Percentiles rank a stretch among this genome's conserved stretches.
phyloP scores from a whole-genome alignment of 2,113 vertebrate species.

The Ammospiza nelsoni region DNA sequence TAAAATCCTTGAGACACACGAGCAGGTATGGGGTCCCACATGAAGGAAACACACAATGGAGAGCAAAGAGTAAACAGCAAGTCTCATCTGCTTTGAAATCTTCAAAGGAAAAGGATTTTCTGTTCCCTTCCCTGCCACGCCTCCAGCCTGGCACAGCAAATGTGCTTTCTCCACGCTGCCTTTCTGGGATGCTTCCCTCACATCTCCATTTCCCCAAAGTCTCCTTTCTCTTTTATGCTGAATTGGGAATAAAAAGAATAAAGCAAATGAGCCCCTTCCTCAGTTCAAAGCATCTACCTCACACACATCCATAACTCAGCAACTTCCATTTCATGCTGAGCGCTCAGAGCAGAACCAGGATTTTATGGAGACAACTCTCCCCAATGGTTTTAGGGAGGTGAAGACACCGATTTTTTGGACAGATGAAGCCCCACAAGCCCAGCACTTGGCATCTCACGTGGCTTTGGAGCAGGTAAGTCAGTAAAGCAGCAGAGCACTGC shows the following conservation, averaged over 20 bases:
- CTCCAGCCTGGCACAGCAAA: background rate
- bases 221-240: slow-evolving; percentile 46
- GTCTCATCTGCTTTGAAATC: background rate
- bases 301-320: slow-evolving; percentile 13
- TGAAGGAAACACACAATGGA: background rate
- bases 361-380: slow-evolving; percentile 18
- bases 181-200: slow-evolving; percentile 7
- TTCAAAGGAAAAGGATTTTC: slow-evolving; percentile 8
- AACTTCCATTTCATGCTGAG: slow-evolving; percentile 52
- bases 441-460: background rate
- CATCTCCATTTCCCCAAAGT: background rate
- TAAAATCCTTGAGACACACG: background rate
- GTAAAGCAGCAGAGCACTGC: background rate
- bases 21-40: background rate
- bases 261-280: slow-evolving; percentile 61
- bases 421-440: background rate
- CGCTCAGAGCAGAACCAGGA: background rate
- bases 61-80: background rate
- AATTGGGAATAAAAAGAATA: slow-evolving; percentile 46
- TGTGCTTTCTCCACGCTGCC: background rate
- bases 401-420: background rate
- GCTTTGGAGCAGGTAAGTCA: background rate
- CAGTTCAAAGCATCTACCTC: slow-evolving; percentile 46
- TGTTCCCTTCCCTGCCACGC: background rate
- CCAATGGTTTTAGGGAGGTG: background rate